phyloP scores from a whole-genome alignment of 2,113 vertebrate genomes.

The Trogon surrucura region DNA sequence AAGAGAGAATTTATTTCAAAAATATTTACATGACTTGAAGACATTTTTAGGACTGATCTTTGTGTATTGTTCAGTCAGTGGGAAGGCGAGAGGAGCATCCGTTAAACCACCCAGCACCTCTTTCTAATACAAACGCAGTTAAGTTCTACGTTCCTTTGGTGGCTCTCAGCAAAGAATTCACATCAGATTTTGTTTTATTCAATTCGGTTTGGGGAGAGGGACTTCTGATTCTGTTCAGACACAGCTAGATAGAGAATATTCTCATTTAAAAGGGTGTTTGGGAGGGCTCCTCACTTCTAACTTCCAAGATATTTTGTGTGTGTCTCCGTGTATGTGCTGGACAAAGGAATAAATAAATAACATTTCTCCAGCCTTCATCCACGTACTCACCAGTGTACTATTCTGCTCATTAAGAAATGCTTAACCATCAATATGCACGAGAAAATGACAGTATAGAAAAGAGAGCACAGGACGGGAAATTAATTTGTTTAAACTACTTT shows the following conservation, averaged over 20 bases:
- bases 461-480: background rate
- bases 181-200: background rate
- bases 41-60: background rate
- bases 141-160: background rate
- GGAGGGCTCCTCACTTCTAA: background rate
- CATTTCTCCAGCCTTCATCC: background rate
- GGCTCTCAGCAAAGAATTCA: background rate
- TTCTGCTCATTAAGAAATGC: background rate
- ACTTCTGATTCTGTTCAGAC: background rate
- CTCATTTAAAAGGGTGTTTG: background rate
- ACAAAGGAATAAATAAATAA: background rate
- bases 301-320: background rate
- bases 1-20: background rate
- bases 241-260: background rate
- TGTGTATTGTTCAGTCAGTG: background rate
- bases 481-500: background rate
- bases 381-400: background rate
- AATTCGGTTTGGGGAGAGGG: background rate
- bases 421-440: background rate
- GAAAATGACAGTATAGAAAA: background rate
- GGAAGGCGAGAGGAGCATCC: background rate
- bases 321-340: too few relatives aligned
- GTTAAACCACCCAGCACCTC: background rate
- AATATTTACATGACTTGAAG: background rate
- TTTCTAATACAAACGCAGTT: background rate